Percentiles rank a stretch among this genome's conserved stretches.
Evolutionary conservation across 2,888 invertebrate species (phyloP).

Genomic region (Pardosa pseudoannulata): DNA sequence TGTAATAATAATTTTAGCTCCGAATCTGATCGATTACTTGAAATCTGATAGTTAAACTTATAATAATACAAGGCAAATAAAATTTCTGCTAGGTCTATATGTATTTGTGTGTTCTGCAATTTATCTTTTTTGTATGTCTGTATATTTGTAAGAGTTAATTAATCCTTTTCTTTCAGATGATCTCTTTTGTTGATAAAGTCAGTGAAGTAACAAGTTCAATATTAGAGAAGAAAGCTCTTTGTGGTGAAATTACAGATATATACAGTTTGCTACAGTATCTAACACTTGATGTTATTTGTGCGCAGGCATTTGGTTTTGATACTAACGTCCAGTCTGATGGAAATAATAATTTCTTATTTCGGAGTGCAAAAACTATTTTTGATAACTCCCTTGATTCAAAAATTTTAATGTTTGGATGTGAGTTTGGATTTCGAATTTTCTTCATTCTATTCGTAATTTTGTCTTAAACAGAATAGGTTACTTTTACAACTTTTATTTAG

Average conservation of each 20-base stretch:
- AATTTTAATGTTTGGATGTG: conserved; percentile 50
- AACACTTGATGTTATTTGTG: conserved; percentile 79
- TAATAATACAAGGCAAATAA: too few species aligned
- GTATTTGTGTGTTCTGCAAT: too few species aligned
- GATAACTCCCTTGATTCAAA: conserved; percentile 22
- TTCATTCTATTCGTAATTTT: too few species aligned
- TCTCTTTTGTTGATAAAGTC: conserved; percentile 77
- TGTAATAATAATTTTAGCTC: too few species aligned
- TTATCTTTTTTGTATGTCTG: too few species aligned
- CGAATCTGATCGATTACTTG: too few species aligned
- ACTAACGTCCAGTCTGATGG: conserved; percentile 77
- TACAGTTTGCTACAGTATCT: conserved; percentile 78
- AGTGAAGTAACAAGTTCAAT: conserved; percentile 77
- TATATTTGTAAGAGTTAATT: too few species aligned
- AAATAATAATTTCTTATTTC: conserved; percentile 77
- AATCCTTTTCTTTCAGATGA: conserved; percentile 41
- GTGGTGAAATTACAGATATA: conserved; percentile 76
- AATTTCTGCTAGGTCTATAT: too few species aligned
- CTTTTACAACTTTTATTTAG: too few species aligned
- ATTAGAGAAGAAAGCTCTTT: conserved; percentile 76
- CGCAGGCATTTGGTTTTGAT: conserved; percentile 79
- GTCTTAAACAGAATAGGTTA: too few species aligned
- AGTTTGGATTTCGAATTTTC: too few species aligned
- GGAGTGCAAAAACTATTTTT: conserved; percentile 42
- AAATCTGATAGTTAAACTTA: too few species aligned